Evolutionary conservation across 2,888 invertebrate species (phyloP).

Genomic region (Argyresthia albistria): DNA sequence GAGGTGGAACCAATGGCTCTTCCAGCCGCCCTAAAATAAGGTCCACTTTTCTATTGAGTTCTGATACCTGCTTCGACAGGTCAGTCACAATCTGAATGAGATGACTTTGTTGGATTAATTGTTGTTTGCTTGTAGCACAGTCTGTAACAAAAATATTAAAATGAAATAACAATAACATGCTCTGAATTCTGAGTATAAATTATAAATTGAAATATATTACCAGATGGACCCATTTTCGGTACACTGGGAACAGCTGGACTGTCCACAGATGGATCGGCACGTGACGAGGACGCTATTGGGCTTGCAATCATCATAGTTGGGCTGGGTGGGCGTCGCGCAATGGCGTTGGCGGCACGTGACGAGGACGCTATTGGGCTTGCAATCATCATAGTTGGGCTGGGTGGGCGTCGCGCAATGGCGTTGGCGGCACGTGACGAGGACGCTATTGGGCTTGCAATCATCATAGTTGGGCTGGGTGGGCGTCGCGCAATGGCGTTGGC

Average conservation of each 20-base stretch:
- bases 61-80: neutral
- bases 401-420: neutral
- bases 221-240: neutral
- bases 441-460: neutral
- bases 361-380: neutral
- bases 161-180: neutral
- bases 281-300: neutral
- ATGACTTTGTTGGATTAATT: neutral
- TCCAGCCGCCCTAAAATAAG: neutral
- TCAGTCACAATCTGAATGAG: neutral
- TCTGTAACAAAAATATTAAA: neutral
- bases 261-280: neutral
- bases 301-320: neutral
- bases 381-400: neutral
- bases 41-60: constrained; percentile 1
- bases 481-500: too few species aligned
- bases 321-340: neutral
- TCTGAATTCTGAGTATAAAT: neutral
- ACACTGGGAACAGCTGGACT: neutral
- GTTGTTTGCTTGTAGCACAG: neutral
- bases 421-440: neutral
- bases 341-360: neutral
- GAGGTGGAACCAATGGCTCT: neutral
- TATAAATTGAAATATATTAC: neutral
- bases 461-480: neutral